These are phyloP conservation scores for Disparrhopalites patrizii DNA, from an alignment of 2,888 invertebrate genomes.

Conservation along the genomic window DNA sequence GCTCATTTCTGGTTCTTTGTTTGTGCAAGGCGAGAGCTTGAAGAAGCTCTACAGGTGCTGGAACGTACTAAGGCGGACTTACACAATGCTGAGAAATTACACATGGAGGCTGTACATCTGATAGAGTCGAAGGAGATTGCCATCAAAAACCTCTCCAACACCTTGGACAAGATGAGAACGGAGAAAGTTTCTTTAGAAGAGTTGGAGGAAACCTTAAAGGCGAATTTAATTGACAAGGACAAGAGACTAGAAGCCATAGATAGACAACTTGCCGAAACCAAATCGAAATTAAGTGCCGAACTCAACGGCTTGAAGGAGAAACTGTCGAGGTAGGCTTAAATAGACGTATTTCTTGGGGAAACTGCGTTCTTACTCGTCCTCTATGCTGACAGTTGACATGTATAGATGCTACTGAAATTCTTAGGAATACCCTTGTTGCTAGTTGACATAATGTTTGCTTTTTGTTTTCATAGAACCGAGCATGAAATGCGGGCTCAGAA, in stretches of 20 bases:
- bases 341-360: no score
- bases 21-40: slow-evolving; percentile 42
- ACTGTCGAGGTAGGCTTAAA: slow-evolving; percentile 33
- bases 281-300: slow-evolving; percentile 41
- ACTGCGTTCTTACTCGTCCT: no score
- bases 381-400: no score
- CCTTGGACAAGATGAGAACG: slow-evolving; percentile 49
- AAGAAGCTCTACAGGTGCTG: slow-evolving; percentile 43
- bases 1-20: background rate
- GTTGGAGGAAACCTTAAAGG: slow-evolving; percentile 49
- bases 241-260: slow-evolving; percentile 45
- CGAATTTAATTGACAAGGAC: slow-evolving; percentile 50
- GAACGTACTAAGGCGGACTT: slow-evolving; percentile 46
- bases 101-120: slow-evolving; percentile 47
- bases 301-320: slow-evolving; percentile 42
- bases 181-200: slow-evolving; percentile 52
- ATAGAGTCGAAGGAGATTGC: slow-evolving; percentile 43
- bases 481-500: slow-evolving; percentile 42
- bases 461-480: slow-evolving; percentile 32
- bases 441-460: background rate
- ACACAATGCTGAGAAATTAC: slow-evolving; percentile 42
- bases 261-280: slow-evolving; percentile 41
- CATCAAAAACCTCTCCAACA: slow-evolving; percentile 45
- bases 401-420: background rate
- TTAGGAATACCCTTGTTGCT: background rate